Evolutionary conservation across 37 sponge, comb jelly and placozoan genomes (phyloP).

Genomic region (Bolinopsis microptera): DNA sequence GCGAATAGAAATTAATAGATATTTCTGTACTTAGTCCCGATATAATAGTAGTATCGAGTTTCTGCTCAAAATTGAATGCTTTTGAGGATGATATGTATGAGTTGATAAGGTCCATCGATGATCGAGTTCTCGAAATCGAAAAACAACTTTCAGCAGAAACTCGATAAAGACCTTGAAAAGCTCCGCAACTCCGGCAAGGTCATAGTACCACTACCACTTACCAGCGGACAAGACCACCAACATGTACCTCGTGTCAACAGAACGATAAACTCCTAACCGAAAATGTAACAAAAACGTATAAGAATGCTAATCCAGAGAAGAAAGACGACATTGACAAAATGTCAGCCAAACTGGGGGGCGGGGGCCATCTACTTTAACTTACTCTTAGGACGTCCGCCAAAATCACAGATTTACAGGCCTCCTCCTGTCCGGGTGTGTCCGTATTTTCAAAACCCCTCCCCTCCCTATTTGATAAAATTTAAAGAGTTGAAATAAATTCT

Average conservation of each 20-base stretch:
- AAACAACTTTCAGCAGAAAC: background rate
- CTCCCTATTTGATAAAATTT: no score
- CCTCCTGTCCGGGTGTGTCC: no score
- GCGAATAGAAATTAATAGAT: no score
- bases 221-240: background rate
- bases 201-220: no score
- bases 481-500: no score
- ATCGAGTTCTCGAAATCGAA: background rate
- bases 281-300: background rate
- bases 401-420: no score
- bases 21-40: no score
- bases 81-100: slow-evolving; percentile 13
- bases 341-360: background rate
- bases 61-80: no score
- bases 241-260: background rate
- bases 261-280: background rate
- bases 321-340: background rate
- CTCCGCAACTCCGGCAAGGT: background rate
- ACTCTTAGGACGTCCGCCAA: no score
- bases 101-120: background rate
- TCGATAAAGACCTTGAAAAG: background rate
- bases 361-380: no score
- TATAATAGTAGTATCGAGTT: no score
- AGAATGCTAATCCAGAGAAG: background rate
- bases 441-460: no score